A percentile compares a stretch with the other conserved stretches of the same genome.
These are phyloP conservation scores for Tyria jacobaeae DNA, from an alignment of 2,888 invertebrate species.

Conservation along the genomic window DNA sequence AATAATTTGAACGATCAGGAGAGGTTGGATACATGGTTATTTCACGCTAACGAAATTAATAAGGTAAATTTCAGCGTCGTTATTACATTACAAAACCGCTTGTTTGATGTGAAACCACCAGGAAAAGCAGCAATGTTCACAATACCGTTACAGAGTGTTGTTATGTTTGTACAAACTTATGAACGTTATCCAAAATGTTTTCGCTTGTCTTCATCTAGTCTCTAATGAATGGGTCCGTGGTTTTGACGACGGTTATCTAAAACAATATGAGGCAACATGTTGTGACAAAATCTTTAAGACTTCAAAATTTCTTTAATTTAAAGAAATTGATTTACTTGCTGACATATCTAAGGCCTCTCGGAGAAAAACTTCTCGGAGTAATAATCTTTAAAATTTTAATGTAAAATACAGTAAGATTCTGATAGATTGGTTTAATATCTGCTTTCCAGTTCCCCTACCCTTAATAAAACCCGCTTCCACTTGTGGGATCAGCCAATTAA, in stretches of 20 bases:
- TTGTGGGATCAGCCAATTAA: too few species aligned
- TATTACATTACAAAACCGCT: slow-evolving; percentile 70
- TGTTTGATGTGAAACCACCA: slow-evolving; percentile 65
- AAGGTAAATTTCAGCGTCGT: slow-evolving; percentile 73
- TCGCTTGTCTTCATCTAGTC: slow-evolving; percentile 1
- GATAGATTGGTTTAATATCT: too few species aligned
- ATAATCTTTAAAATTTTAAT: too few species aligned
- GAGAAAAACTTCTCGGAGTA: too few species aligned
- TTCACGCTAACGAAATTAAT: slow-evolving; percentile 79
- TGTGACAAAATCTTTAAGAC: background rate
- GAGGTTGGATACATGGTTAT: slow-evolving; percentile 73
- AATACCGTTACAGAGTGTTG: slow-evolving; percentile 36
- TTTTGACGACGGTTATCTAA: background rate
- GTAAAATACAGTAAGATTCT: too few species aligned
- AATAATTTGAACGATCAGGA: slow-evolving; percentile 77
- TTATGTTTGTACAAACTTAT: slow-evolving; percentile 19
- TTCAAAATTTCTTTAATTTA: background rate
- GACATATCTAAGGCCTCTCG: too few species aligned
- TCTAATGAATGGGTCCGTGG: slow-evolving; percentile 1
- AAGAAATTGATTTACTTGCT: background rate
- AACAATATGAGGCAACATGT: background rate
- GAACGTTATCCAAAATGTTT: slow-evolving; percentile 24
- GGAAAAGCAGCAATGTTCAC: slow-evolving; percentile 44
- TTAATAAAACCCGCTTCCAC: too few species aligned
- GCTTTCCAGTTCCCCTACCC: too few species aligned